Evolutionary conservation across 1,140 invertebrate genomes (phyloP), one percentile per base, ranked within the genome.

Genomic region (Vanessa tameamea): DNA sequence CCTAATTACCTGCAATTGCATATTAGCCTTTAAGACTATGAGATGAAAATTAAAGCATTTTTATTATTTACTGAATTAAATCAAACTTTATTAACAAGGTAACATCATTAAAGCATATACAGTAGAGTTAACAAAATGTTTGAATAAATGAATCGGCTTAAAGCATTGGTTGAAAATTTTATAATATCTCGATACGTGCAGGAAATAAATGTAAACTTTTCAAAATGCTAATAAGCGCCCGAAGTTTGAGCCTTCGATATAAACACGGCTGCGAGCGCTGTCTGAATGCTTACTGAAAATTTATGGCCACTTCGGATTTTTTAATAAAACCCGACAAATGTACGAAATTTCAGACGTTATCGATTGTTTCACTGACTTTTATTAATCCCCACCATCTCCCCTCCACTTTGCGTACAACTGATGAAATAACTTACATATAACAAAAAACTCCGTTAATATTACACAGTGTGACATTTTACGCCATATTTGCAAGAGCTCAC

Each of bases 271-370:
- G 26, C 57, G 37, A 73, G 47, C 59, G 47, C 65, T 20, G 31
- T 69, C 47, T 43, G 37, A 64, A 51, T 16, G 64, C 63, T 66
- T 59, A 68, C 65, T 68, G 23, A 26, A 50, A 75, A 75, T 75
- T 71, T 75, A 75, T 71, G 55, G 53, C 63, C 59, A 53, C 69
- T 69, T 75, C 47, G 69, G 64, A 71, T 71, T 75, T 75, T 75
- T 75, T 75, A 75, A 75, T 75, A 75, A 75, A 75, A 75, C 59
- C 48, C 68, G 69, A 75, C 73, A 75, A 75, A 75, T 63, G 73
- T 20, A 23, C 37, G 63, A 48, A 70, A 63, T 70, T 70, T 55
- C 12, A 13, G 57, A 47, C 69, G 53, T 57, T 26, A 70, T 70
- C 69, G 69, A 70, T 63, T 51, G 47, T 63, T 63, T 14, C 59